Percentiles rank a stretch among this genome's conserved stretches.
These are phyloP conservation scores for Apomyelois bistriatella DNA, from an alignment of 2,888 invertebrate genomes.

Conservation along the genomic window DNA sequence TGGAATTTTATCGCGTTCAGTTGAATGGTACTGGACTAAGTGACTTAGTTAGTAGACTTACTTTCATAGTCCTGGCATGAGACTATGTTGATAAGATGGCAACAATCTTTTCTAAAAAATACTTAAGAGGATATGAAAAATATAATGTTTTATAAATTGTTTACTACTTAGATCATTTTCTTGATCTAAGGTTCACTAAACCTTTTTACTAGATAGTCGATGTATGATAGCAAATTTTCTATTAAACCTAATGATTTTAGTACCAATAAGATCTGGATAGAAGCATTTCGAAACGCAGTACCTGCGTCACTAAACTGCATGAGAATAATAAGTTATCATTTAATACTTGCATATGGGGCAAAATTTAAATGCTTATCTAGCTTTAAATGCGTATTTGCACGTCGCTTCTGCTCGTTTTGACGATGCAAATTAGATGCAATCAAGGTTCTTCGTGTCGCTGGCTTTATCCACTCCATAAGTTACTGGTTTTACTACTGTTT, in stretches of 20 bases:
- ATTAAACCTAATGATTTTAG: too few species aligned
- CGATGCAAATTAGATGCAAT: conserved; percentile 38
- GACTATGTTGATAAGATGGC: not conserved
- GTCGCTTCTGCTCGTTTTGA: conserved; percentile 24
- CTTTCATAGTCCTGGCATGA: not conserved
- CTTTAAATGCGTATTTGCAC: not conserved
- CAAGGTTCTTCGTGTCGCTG: conserved; percentile 36
- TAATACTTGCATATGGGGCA: conserved; percentile 35
- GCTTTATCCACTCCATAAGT: conserved; percentile 25
- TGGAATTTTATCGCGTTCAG: not conserved
- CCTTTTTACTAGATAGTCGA: too few species aligned
- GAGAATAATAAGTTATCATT: conserved; percentile 13
- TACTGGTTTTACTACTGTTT: conserved; percentile 17
- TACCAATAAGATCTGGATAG: too few species aligned
- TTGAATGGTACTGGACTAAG: not conserved
- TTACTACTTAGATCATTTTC: too few species aligned
- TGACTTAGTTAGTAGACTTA: not conserved
- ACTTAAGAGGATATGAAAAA: too few species aligned
- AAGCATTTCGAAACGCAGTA: not conserved
- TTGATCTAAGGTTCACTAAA: too few species aligned
- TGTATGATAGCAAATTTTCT: too few species aligned
- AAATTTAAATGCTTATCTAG: conserved; percentile 39
- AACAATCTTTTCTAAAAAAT: not conserved
- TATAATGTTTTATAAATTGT: too few species aligned
- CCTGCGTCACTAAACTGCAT: not conserved